Conservation (phyloP, 2,797 vertebrate genomes). For the Lepilemur ruficaudatus region DNA sequence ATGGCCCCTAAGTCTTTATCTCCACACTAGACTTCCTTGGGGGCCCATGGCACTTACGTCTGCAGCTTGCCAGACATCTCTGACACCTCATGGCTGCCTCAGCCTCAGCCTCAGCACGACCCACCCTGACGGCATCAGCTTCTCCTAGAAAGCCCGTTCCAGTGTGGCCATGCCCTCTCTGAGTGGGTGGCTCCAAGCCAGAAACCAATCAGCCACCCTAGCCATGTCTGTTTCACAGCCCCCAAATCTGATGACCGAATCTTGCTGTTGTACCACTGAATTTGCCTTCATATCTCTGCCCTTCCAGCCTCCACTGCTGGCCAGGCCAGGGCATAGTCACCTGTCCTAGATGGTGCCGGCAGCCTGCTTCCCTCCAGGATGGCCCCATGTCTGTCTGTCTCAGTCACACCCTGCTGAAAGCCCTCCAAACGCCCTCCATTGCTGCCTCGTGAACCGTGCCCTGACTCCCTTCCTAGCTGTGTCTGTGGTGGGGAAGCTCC, state of each 20-base stretch:
- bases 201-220: background rate
- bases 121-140: background rate
- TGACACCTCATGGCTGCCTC: background rate
- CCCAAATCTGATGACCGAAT: background rate
- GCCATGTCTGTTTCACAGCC: background rate
- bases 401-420: background rate
- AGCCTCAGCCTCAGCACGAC: background rate
- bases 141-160: background rate
- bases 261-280: background rate
- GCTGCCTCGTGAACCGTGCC: background rate
- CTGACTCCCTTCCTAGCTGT: background rate
- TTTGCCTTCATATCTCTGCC: background rate
- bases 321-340: background rate
- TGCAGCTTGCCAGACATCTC: background rate
- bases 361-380: background rate
- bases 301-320: background rate
- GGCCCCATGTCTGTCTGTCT: background rate
- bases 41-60: accelerated
- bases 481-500: background rate
- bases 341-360: background rate
- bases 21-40: background rate
- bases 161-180: background rate
- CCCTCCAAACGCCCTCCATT: background rate
- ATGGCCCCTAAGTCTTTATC: background rate
- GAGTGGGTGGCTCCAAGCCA: background rate